Percentiles rank a stretch among this genome's conserved stretches.
Evolutionary conservation across 1,140 invertebrate genomes (phyloP).

Genomic region (Drosophila santomea): DNA sequence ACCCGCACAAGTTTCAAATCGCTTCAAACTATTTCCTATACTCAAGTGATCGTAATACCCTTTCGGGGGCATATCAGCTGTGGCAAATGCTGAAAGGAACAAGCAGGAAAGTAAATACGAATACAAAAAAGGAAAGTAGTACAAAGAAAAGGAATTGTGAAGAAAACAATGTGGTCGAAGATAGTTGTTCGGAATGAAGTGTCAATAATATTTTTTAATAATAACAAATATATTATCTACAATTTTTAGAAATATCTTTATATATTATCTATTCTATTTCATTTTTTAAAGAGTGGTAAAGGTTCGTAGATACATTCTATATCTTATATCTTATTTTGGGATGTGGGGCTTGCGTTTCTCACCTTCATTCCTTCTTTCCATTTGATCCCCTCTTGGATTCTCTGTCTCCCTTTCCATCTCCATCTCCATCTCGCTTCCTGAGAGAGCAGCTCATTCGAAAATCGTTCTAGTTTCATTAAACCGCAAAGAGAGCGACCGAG

Average conservation of each 20-base stretch:
- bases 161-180: too few species aligned
- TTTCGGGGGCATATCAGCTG: background rate
- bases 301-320: too few species aligned
- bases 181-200: too few species aligned
- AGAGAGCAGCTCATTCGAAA: constrained; percentile 31
- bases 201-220: too few species aligned
- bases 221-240: too few species aligned
- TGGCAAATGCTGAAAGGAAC: background rate
- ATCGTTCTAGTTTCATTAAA: constrained; percentile 75
- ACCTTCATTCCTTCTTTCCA: constrained; percentile 31
- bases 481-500: constrained; percentile 10
- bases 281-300: too few species aligned
- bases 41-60: constrained; percentile 20
- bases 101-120: too few species aligned
- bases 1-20: constrained; percentile 43
- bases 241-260: too few species aligned
- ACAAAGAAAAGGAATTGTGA: too few species aligned
- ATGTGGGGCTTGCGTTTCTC: background rate
- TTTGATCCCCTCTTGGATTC: constrained; percentile 21
- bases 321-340: too few species aligned
- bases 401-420: background rate
- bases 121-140: background rate
- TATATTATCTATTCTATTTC: too few species aligned
- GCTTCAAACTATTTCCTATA: constrained; percentile 24
- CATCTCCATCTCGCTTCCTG: constrained; percentile 5